Percentiles rank a stretch among this genome's conserved stretches.
Conservation (phyloP, 2,113 vertebrate species). For the Sphaerodactylus townsendi region DNA sequence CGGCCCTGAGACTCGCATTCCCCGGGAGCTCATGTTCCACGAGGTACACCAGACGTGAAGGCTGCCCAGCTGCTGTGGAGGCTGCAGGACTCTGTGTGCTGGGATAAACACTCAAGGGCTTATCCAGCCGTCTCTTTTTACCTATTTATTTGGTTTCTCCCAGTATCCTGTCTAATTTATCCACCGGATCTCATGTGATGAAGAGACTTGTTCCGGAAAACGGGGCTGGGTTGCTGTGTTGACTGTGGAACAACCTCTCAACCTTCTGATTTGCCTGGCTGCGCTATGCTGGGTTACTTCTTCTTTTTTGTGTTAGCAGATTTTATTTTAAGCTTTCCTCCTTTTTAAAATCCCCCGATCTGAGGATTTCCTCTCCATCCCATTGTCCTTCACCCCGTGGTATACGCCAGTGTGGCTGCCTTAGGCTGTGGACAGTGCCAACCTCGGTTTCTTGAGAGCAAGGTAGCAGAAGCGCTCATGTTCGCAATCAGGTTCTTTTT, state of each 20-base stretch:
- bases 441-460: background rate
- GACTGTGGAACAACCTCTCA: background rate
- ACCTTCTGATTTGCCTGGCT: background rate
- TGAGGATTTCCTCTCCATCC: background rate
- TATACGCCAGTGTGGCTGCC: background rate
- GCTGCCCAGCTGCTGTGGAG: background rate
- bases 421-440: slow-evolving; percentile 1
- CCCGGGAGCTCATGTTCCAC: slow-evolving; percentile 92
- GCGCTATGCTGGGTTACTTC: background rate
- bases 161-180: slow-evolving; percentile 39
- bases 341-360: background rate
- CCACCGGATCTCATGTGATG: slow-evolving; percentile 26
- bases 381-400: background rate
- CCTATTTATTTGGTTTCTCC: slow-evolving; percentile 69
- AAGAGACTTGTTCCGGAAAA: slow-evolving; percentile 4
- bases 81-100: slow-evolving; percentile 19
- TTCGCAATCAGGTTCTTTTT: background rate
- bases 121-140: background rate
- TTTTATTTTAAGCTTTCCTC: background rate
- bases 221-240: slow-evolving; percentile 1
- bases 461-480: background rate
- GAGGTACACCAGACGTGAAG: slow-evolving; percentile 91
- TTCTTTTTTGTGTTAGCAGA: background rate
- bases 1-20: slow-evolving; percentile 91
- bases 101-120: background rate